Percentiles rank a stretch among this genome's conserved stretches.
phyloP scores from a whole-genome alignment of 2,888 invertebrate genomes.

The Synanthedon vespiformis region DNA sequence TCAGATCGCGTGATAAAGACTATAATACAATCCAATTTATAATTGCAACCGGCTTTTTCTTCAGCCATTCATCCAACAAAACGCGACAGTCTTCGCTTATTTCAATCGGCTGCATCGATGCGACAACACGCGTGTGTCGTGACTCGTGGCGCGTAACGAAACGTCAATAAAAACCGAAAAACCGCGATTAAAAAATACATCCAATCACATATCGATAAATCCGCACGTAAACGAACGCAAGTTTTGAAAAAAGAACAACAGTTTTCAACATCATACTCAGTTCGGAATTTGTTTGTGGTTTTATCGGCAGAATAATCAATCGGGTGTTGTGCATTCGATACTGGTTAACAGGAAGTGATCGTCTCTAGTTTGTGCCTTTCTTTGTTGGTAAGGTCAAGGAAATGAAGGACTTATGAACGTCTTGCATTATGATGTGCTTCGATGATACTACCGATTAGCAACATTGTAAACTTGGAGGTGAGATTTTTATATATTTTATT shows the following conservation, averaged over 20 bases:
- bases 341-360: background rate
- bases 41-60: constrained; percentile 6
- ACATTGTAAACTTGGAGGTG: too few species aligned
- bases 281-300: background rate
- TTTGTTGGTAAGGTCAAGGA: background rate
- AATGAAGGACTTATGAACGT: background rate
- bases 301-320: background rate
- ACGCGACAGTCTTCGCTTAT: constrained; percentile 21
- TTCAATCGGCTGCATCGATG: constrained; percentile 41
- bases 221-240: too few species aligned
- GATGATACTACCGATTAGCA: too few species aligned
- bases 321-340: background rate
- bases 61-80: constrained; percentile 1
- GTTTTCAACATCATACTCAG: background rate
- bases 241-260: too few species aligned
- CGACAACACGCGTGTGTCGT: constrained; percentile 37
- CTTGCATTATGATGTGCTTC: background rate
- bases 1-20: background rate
- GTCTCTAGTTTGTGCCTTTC: background rate
- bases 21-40: background rate
- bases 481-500: too few species aligned
- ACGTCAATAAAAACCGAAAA: constrained; percentile 17
- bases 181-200: constrained; percentile 1
- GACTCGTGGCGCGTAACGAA: constrained; percentile 16
- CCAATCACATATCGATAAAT: background rate